Conservation (phyloP, 2,888 invertebrate genomes). For the Apotomis capreana region DNA sequence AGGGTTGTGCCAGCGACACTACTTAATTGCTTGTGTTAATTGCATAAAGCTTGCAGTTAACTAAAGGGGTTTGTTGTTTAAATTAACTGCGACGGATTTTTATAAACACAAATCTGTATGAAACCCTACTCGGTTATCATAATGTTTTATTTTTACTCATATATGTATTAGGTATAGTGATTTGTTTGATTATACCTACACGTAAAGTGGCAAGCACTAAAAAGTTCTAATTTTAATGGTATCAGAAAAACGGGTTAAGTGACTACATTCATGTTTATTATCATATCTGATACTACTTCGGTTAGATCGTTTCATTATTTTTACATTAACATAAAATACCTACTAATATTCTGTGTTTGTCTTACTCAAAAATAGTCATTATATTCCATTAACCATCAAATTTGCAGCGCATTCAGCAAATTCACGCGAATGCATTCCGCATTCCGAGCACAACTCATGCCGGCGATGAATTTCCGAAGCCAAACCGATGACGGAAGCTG, state of each 20-base stretch:
- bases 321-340: too few species aligned
- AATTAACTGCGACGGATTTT: background rate
- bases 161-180: too few species aligned
- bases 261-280: too few species aligned
- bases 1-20: slow-evolving; percentile 54
- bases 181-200: too few species aligned
- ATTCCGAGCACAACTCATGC: slow-evolving; percentile 33
- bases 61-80: slow-evolving; percentile 18
- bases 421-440: slow-evolving; percentile 16
- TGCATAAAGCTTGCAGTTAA: slow-evolving; percentile 26
- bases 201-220: too few species aligned
- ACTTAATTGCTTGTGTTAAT: slow-evolving; percentile 39
- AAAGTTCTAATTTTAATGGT: too few species aligned
- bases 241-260: too few species aligned
- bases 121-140: too few species aligned
- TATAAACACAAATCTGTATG: background rate
- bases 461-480: slow-evolving; percentile 39
- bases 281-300: too few species aligned
- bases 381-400: slow-evolving; percentile 25
- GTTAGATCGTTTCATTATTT: too few species aligned
- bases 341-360: too few species aligned
- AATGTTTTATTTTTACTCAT: too few species aligned
- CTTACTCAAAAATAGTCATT: background rate
- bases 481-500: slow-evolving; percentile 65
- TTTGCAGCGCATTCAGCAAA: slow-evolving; percentile 21